These are phyloP conservation scores for Trichonephila inaurata DNA, from an alignment of 1,140 invertebrate genomes.

Conservation along the genomic window DNA sequence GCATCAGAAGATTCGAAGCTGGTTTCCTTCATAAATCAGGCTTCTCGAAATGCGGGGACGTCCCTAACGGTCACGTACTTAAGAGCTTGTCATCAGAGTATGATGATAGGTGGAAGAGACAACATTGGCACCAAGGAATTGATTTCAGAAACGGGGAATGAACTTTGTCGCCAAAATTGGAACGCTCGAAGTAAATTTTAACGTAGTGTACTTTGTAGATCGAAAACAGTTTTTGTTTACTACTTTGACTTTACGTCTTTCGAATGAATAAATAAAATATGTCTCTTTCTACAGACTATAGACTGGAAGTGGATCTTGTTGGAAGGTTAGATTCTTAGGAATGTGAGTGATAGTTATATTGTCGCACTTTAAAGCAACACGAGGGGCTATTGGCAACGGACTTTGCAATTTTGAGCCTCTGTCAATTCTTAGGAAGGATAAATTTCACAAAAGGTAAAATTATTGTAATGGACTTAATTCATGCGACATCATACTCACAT, in stretches of 20 bases:
- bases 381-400: too few relatives aligned
- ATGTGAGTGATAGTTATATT: too few relatives aligned
- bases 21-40: slow-evolving; percentile 34
- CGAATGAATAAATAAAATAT: neutral
- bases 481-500: too few relatives aligned
- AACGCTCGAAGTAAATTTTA: too few relatives aligned
- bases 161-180: neutral
- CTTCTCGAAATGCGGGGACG: neutral
- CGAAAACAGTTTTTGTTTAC: neutral
- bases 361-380: too few relatives aligned
- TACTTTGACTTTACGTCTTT: neutral
- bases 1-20: neutral
- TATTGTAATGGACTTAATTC: too few relatives aligned
- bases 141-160: neutral
- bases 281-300: neutral
- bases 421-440: too few relatives aligned
- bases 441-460: too few relatives aligned
- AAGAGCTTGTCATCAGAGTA: neutral
- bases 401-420: too few relatives aligned
- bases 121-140: slow-evolving; percentile 2
- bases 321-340: too few relatives aligned
- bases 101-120: neutral
- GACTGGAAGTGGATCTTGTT: neutral
- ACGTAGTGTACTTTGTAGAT: too few relatives aligned
- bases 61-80: neutral